Percentiles rank a stretch among this genome's conserved stretches.
phyloP scores from a whole-genome alignment of 2,797 vertebrate species.

The Rallus crepitans region DNA sequence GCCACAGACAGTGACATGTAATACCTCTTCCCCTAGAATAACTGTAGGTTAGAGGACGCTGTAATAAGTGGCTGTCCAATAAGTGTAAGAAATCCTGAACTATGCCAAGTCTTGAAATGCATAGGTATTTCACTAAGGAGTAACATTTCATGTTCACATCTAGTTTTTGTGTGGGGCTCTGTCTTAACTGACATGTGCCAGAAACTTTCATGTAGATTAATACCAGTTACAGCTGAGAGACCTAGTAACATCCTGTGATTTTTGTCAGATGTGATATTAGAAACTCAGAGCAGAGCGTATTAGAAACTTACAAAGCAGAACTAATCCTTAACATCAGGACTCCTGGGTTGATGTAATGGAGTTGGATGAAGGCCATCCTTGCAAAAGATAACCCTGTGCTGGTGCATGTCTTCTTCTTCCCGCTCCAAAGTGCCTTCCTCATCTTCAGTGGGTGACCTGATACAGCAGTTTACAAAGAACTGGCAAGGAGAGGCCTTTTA shows the following conservation, averaged over 20 bases:
- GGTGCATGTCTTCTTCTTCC: background rate
- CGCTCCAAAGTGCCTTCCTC: background rate
- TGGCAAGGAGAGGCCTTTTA: background rate
- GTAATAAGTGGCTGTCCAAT: background rate
- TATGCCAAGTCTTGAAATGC: background rate
- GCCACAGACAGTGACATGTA: background rate
- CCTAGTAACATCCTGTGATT: background rate
- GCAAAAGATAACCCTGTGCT: background rate
- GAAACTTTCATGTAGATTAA: background rate
- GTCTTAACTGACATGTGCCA: background rate
- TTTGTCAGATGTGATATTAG: slow-evolving; percentile 34
- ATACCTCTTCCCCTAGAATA: background rate
- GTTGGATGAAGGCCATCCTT: slow-evolving; percentile 16
- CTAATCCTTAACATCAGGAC: slow-evolving; percentile 55
- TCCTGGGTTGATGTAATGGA: slow-evolving; percentile 14
- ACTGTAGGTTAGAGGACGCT: background rate
- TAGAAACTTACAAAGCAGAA: slow-evolving; percentile 24
- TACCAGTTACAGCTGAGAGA: background rate
- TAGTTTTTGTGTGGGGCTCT: background rate
- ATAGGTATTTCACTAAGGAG: background rate
- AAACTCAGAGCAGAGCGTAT: background rate
- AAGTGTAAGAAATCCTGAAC: background rate
- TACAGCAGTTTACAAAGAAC: background rate
- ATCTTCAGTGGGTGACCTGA: background rate
- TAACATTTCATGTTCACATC: background rate